Percentiles rank a stretch among this genome's conserved stretches.
Evolutionary conservation across 2,797 vertebrate species (phyloP).

Genomic region (Microchirus variegatus): DNA sequence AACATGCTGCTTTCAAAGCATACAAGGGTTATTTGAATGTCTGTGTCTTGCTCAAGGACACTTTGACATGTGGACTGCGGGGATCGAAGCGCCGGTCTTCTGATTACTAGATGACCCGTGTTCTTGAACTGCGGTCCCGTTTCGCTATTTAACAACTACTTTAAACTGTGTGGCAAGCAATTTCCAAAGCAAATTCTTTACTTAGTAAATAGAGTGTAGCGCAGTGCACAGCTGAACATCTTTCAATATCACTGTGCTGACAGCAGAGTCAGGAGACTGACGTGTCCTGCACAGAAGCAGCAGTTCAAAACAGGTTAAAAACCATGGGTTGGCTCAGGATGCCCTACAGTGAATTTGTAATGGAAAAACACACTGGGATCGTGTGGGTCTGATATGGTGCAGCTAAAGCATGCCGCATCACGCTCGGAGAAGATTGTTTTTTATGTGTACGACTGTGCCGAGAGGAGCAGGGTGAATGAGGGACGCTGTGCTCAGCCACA

Average conservation of each 20-base stretch:
- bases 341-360: conserved; percentile 32
- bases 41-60: not conserved
- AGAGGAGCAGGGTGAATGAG: conserved; percentile 44
- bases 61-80: not conserved
- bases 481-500: conserved; percentile 45
- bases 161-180: no score
- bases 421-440: conserved; percentile 31
- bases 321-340: conserved; percentile 2
- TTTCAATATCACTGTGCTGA: not conserved
- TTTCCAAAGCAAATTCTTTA: no score
- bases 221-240: not conserved
- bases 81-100: not conserved
- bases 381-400: conserved; percentile 5
- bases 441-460: conserved; percentile 41
- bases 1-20: not conserved
- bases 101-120: not conserved
- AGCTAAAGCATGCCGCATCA: conserved; percentile 31
- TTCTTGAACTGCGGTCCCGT: no score
- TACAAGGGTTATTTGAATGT: not conserved
- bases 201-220: no score
- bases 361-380: conserved; percentile 40
- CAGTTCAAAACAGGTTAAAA: conserved; percentile 25
- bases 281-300: conserved; percentile 3
- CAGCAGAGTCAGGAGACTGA: not conserved
- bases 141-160: no score